Evolutionary conservation across 2,113 vertebrate species (phyloP).

Genomic region (Plecotus auritus): DNA sequence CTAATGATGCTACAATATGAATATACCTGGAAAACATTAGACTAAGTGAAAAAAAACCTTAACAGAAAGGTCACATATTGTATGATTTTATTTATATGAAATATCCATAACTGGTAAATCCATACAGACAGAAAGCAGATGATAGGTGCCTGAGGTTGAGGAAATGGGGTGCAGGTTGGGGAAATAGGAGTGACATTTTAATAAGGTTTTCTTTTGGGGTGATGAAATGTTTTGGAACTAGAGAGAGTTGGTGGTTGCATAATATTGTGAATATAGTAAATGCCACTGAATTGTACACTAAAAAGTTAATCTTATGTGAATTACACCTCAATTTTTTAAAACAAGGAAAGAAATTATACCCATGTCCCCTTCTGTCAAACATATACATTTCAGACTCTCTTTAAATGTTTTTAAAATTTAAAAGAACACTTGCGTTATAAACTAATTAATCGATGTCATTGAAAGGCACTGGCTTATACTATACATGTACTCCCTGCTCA

Average conservation of each 20-base stretch:
- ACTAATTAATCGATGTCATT: not conserved
- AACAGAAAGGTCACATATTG: not conserved
- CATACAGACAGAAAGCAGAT: not conserved
- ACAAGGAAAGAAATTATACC: not conserved
- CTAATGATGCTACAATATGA: not conserved
- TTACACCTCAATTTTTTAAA: not conserved
- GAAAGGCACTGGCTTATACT: not conserved
- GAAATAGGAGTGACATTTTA: not conserved
- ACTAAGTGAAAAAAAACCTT: not conserved
- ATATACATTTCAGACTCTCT: not conserved
- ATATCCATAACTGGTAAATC: not conserved
- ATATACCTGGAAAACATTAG: slow-evolving; percentile 5
- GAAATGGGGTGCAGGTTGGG: not conserved
- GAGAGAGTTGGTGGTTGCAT: not conserved
- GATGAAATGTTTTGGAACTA: not conserved
- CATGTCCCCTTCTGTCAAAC: not conserved
- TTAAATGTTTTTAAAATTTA: not conserved
- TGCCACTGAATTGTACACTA: not conserved
- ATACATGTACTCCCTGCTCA: not conserved
- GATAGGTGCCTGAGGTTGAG: not conserved
- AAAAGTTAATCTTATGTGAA: not conserved
- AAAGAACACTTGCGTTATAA: not conserved
- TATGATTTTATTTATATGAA: slow-evolving; percentile 5
- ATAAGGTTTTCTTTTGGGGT: not conserved
- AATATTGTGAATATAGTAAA: not conserved